These are phyloP conservation scores for Achroia grisella DNA, from an alignment of 1,140 invertebrate genomes.

Conservation along the genomic window DNA sequence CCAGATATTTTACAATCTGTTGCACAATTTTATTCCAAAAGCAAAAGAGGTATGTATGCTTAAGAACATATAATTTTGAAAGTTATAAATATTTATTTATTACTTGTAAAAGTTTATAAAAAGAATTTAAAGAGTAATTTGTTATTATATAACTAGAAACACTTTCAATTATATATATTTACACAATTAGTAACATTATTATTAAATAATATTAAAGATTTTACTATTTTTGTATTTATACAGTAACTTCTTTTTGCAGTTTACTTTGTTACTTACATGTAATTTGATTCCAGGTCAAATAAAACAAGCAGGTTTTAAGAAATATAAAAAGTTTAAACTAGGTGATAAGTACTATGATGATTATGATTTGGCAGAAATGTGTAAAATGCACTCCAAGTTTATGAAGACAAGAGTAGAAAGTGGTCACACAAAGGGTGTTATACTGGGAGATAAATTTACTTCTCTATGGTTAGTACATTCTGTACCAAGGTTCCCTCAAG, in stretches of 20 bases:
- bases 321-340: slow-evolving; percentile 60
- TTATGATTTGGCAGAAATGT: slow-evolving; percentile 63
- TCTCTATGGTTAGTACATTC: slow-evolving; percentile 95
- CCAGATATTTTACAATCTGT: slow-evolving; percentile 53
- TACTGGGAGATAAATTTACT: slow-evolving; percentile 80
- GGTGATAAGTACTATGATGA: slow-evolving; percentile 63
- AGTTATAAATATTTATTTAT: not conserved
- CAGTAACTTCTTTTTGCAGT: not conserved
- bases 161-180: too few relatives aligned
- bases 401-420: slow-evolving; percentile 65
- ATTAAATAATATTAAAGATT: not conserved
- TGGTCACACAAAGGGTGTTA: slow-evolving; percentile 90
- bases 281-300: slow-evolving; percentile 31
- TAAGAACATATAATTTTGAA: not conserved
- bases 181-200: not conserved
- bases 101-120: not conserved
- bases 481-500: slow-evolving; percentile 86
- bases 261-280: not conserved
- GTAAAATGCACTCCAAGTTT: slow-evolving; percentile 63
- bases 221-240: not conserved
- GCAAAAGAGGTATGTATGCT: slow-evolving; percentile 40
- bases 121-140: not conserved
- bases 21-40: slow-evolving; percentile 55
- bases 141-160: too few relatives aligned
- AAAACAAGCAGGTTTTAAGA: slow-evolving; percentile 40